Conservation (phyloP, 2,113 vertebrate genomes). For the Eulemur rufifrons region DNA sequence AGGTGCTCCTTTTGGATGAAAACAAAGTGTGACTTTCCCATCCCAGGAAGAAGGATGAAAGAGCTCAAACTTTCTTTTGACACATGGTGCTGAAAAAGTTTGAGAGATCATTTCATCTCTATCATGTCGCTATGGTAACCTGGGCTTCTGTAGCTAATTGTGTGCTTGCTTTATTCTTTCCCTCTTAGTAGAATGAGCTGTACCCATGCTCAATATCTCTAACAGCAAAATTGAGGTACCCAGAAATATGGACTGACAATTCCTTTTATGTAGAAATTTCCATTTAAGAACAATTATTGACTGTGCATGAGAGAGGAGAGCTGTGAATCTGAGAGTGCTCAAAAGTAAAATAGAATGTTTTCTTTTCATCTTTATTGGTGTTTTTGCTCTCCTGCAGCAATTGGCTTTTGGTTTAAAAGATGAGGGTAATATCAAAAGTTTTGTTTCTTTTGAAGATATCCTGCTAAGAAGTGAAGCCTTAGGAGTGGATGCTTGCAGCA, state of each 20-base stretch:
- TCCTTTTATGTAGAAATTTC: neutral
- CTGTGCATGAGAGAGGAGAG: neutral
- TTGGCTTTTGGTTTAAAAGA: slow-evolving; percentile 55
- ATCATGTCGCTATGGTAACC: slow-evolving; percentile 63
- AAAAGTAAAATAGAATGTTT: slow-evolving; percentile 22
- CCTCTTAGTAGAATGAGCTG: neutral
- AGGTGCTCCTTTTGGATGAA: slow-evolving; percentile 46
- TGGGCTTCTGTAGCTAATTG: slow-evolving; percentile 50
- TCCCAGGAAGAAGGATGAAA: slow-evolving; percentile 56
- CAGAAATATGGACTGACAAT: neutral
- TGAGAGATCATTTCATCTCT: slow-evolving; percentile 62
- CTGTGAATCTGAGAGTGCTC: neutral
- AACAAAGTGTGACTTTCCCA: neutral
- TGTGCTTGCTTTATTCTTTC: slow-evolving; percentile 44
- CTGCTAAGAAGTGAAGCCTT: slow-evolving; percentile 13
- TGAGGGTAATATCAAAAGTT: neutral
- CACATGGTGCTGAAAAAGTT: slow-evolving; percentile 51
- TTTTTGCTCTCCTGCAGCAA: neutral
- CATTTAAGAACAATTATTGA: slow-evolving; percentile 46
- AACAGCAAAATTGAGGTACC: slow-evolving; percentile 15
- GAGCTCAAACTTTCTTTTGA: slow-evolving; percentile 64
- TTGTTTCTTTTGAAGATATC: slow-evolving; percentile 39
- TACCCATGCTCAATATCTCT: slow-evolving; percentile 13
- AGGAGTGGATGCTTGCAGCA: neutral
- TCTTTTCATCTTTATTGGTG: slow-evolving; percentile 42